A percentile compares a stretch with the other conserved stretches of the same genome.
phyloP scores from a whole-genome alignment of 2,113 vertebrate genomes.

The Toxotes chatareus region DNA sequence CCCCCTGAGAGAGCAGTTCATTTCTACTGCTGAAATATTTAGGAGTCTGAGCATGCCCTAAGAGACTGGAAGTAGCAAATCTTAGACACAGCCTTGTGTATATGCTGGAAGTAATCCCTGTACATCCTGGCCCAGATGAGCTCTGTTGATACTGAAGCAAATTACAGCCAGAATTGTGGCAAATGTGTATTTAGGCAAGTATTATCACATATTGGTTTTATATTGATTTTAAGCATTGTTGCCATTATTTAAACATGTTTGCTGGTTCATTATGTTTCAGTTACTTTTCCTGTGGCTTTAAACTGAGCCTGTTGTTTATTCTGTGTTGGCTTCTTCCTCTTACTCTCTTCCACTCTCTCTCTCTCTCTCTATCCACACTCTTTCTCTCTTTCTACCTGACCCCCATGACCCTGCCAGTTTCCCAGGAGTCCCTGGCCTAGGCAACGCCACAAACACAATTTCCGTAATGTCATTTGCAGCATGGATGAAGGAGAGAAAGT shows the following conservation, averaged over 20 bases:
- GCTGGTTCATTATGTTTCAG: neutral
- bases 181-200: neutral
- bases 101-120: slow-evolving; percentile 55
- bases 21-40: slow-evolving; percentile 86
- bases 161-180: neutral
- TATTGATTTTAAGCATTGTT: neutral
- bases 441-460: slow-evolving; percentile 95
- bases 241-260: neutral
- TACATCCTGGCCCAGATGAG: slow-evolving; percentile 31
- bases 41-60: slow-evolving; percentile 73
- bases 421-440: slow-evolving; percentile 87
- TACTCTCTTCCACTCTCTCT: slow-evolving; percentile 14
- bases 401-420: slow-evolving; percentile 87
- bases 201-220: neutral
- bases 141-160: slow-evolving; percentile 8
- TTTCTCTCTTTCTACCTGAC: slow-evolving; percentile 82
- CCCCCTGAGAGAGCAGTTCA: slow-evolving; percentile 81
- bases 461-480: slow-evolving; percentile 97
- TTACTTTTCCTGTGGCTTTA: neutral
- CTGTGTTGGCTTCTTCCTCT: slow-evolving; percentile 23
- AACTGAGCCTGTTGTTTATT: slow-evolving; percentile 21
- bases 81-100: slow-evolving; percentile 47
- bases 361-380: slow-evolving; percentile 11
- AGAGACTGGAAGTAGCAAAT: slow-evolving; percentile 69
- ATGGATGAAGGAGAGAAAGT: slow-evolving; percentile 88